A percentile compares a stretch with the other conserved stretches of the same genome.
Evolutionary conservation across 1,140 invertebrate species (phyloP).

Genomic region (Macrostomum lignano): DNA sequence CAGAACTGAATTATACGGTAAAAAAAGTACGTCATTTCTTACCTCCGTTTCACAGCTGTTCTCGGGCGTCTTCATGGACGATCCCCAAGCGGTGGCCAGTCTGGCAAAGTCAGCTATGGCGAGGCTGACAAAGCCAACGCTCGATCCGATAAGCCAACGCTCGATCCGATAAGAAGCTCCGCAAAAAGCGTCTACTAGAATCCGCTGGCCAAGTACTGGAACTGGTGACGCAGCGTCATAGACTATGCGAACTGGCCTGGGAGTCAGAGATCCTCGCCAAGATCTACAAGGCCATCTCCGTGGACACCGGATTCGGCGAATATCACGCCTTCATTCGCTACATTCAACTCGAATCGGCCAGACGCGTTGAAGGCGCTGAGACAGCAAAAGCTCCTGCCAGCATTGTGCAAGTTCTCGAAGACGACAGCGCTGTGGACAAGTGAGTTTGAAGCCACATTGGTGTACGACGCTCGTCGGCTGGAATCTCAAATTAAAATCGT

Average conservation of each 20-base stretch:
- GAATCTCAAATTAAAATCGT: not conserved
- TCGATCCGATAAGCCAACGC: conserved; percentile 5
- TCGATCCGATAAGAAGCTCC: not conserved
- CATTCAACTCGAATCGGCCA: conserved; percentile 25
- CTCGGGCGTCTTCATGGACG: conserved; percentile 17
- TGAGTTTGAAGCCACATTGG: conserved; percentile 6
- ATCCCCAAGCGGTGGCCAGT: conserved; percentile 19
- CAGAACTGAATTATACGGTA: conserved; percentile 1
- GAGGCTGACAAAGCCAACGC: too few species aligned
- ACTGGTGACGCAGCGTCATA: conserved; percentile 12
- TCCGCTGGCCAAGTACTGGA: conserved; percentile 14
- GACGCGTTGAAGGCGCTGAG: conserved; percentile 16
- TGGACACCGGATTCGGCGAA: conserved; percentile 20
- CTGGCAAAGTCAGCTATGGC: conserved; percentile 11
- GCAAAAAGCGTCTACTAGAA: conserved; percentile 9
- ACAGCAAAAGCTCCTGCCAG: conserved; percentile 19
- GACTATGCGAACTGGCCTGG: conserved; percentile 18
- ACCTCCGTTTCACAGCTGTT: conserved; percentile 14
- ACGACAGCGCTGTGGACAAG: conserved; percentile 20
- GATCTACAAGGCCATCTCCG: conserved; percentile 19
- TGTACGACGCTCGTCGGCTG: not conserved
- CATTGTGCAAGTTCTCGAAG: conserved; percentile 18
- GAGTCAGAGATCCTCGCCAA: conserved; percentile 20
- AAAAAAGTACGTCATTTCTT: conserved; percentile 2
- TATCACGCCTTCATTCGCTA: conserved; percentile 22